phyloP scores from a whole-genome alignment of 2,888 invertebrate genomes.

The Amphipoea oculea region DNA sequence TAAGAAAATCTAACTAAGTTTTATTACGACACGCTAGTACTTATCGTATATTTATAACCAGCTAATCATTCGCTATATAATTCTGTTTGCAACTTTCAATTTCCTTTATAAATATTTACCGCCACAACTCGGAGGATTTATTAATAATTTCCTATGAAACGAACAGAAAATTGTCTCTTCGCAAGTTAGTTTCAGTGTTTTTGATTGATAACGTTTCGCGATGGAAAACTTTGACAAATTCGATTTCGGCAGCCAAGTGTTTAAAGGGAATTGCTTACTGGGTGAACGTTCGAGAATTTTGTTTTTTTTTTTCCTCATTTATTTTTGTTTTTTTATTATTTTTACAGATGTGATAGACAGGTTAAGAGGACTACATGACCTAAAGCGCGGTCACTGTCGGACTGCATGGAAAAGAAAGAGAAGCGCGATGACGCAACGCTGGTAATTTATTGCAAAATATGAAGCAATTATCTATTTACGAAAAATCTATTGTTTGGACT shows the following conservation, averaged over 20 bases:
- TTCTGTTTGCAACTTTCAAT: slow-evolving; percentile 45
- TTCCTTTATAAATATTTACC: slow-evolving; percentile 51
- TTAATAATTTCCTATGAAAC: slow-evolving; percentile 57
- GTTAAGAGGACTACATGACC: too few species aligned
- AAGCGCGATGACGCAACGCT: too few species aligned
- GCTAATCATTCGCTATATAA: slow-evolving; percentile 31
- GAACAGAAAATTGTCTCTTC: slow-evolving; percentile 58
- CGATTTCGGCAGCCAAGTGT: slow-evolving; percentile 56
- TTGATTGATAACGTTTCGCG: slow-evolving; percentile 64
- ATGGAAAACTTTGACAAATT: slow-evolving; percentile 62
- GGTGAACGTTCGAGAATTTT: slow-evolving; percentile 19
- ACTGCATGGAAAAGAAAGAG: too few species aligned
- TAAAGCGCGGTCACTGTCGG: too few species aligned
- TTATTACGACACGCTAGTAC: neutral
- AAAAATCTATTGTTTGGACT: too few species aligned
- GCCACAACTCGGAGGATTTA: slow-evolving; percentile 40
- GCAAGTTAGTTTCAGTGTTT: slow-evolving; percentile 61
- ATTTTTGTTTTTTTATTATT: neutral
- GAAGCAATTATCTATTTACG: too few species aligned
- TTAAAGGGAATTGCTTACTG: slow-evolving; percentile 46
- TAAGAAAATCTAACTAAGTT: neutral
- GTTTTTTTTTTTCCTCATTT: slow-evolving; percentile 5
- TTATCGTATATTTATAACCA: neutral
- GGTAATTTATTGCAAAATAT: too few species aligned
- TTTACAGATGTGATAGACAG: too few species aligned